Evolutionary conservation across 2,797 vertebrate genomes (phyloP).

Genomic region (Crotalus adamanteus): DNA sequence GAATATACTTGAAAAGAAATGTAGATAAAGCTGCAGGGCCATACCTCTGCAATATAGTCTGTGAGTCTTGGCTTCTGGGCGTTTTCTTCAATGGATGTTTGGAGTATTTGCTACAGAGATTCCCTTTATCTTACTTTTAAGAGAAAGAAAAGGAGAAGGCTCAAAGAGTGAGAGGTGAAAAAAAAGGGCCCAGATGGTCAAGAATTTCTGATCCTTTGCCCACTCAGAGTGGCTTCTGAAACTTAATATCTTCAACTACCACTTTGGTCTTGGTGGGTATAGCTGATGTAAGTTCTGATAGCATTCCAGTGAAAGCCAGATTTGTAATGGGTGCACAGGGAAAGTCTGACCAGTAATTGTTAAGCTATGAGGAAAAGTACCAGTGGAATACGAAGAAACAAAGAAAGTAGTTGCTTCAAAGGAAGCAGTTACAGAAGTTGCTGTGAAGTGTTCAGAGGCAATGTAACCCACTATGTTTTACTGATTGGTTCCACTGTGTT

Average conservation of each 20-base stretch:
- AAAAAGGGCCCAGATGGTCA: neutral
- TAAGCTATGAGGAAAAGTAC: neutral
- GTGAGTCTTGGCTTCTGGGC: neutral
- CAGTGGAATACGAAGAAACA: neutral
- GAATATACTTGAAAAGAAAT: constrained; percentile 1
- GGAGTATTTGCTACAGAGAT: neutral
- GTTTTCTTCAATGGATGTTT: neutral
- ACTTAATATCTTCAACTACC: neutral
- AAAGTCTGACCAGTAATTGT: neutral
- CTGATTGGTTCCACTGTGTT: neutral
- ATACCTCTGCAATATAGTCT: neutral
- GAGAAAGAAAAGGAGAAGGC: neutral
- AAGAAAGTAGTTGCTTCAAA: neutral
- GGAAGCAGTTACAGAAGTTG: neutral
- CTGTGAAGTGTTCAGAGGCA: neutral
- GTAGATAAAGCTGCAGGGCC: neutral
- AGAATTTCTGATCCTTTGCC: neutral
- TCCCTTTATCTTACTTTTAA: neutral
- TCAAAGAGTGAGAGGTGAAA: neutral
- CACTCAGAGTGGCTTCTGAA: neutral
- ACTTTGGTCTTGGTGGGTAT: neutral
- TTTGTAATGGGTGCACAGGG: neutral
- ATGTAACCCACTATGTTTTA: neutral
- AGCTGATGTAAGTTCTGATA: neutral
- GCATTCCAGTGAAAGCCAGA: neutral